Percentiles rank a stretch among this genome's conserved stretches.
phyloP scores from a whole-genome alignment of 2,888 invertebrate species.

The Cheilosia variabilis region DNA sequence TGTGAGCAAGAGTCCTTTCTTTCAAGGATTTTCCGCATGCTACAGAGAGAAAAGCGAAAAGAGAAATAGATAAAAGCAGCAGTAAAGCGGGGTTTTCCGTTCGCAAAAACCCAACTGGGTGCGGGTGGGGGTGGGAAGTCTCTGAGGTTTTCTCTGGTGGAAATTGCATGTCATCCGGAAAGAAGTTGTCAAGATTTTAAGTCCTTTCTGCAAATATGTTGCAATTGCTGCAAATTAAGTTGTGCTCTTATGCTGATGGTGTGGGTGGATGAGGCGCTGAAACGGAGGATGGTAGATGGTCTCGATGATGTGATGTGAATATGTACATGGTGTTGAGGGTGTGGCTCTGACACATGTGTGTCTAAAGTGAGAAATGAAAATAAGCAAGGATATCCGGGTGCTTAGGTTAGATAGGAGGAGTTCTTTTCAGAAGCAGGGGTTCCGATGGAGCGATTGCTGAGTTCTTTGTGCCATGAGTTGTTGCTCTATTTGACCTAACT shows the following conservation, averaged over 20 bases:
- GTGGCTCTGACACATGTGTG: conserved; percentile 59
- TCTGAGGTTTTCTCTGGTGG: conserved; percentile 75
- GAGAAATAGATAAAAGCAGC: conserved; percentile 53
- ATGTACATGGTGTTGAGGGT: conserved; percentile 52
- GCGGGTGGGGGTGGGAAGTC: conserved; percentile 39
- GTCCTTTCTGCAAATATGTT: conserved; percentile 79
- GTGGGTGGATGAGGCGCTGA: conserved; percentile 6
- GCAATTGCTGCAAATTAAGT: conserved; percentile 75
- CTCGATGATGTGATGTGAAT: not conserved
- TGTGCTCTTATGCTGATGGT: conserved; percentile 56
- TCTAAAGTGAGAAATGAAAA: conserved; percentile 48
- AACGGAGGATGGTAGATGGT: not conserved
- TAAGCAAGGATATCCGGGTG: conserved; percentile 22
- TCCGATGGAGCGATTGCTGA: too few species aligned
- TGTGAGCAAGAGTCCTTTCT: conserved; percentile 65
- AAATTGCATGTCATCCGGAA: conserved; percentile 84
- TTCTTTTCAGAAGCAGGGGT: conserved; percentile 6
- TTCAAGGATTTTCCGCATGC: conserved; percentile 55
- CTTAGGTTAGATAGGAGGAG: conserved; percentile 12
- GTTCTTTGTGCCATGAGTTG: too few species aligned
- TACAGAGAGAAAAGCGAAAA: conserved; percentile 17
- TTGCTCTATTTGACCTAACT: too few species aligned
- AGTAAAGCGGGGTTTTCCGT: conserved; percentile 37
- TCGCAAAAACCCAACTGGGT: conserved; percentile 5
- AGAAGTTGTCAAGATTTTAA: conserved; percentile 83